Base-by-base conservation (phyloP, 2,113 vertebrate genomes). In the Camelus dromedarius region DNA sequence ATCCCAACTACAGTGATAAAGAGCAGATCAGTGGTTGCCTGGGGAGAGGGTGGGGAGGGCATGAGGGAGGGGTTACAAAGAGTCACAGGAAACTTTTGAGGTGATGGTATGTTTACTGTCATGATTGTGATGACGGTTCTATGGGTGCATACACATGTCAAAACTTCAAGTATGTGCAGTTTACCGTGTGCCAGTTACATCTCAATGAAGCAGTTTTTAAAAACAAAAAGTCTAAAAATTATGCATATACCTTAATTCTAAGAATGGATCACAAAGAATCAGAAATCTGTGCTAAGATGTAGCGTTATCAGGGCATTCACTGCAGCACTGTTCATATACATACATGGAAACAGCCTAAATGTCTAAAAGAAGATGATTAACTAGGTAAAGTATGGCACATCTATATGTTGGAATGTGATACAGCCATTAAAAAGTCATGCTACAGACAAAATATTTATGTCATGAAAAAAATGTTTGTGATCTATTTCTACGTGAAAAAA, bases 251-350 rank as follows among this genome's bases (percentile, higher is more conserved):
- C 42, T 96, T 91, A 85, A 67, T 70, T 82, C 88, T 89, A 81
- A 93, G 56, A 89, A 85, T 81, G 42, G 72, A 93, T 80, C 89
- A 85, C 14, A 81, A 91, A 84, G 58, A 89, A 73, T 86, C 26
- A 89, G 69, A 96, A 86, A 42, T 64, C 18, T 62, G 10, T 79
- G 8, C 24, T 77, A 64, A 91, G 30, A 26, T 60, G 5, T 7
- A 50, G 35, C 35, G 24, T 62, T 62, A 66, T 46, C 80, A 69
- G 46, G 58, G 3, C 64, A 60, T 89, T 77, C 4, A 6, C 6
- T 56, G 35, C 28, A 77, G 22, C 20, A 32, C 18, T 70, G 35
- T 56, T 70, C 64, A 73, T 54, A 62, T 70, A 80, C 32, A 15
- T 2, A 24, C 19, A 66, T 24, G 50, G 28, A 90, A 54, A 54